These are phyloP conservation scores for Nasonovia ribisnigri DNA, from an alignment of 2,888 invertebrate species.

Conservation along the genomic window DNA sequence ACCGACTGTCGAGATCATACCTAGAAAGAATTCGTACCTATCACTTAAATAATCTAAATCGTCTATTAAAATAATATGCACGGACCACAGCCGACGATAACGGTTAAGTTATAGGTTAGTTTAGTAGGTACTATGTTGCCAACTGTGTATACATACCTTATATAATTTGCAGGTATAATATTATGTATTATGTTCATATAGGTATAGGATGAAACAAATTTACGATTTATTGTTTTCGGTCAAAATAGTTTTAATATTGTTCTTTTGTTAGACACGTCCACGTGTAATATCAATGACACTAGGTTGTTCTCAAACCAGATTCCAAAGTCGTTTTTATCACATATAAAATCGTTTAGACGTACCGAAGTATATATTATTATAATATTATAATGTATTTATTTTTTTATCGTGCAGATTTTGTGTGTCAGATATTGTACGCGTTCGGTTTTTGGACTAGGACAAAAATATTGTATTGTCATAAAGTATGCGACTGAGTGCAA, in stretches of 20 bases:
- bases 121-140: not conserved
- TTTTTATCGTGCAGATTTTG: not conserved
- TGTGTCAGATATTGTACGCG: not conserved
- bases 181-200: no score
- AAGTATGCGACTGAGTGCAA: not conserved
- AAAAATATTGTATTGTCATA: constrained; percentile 21
- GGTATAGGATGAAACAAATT: not conserved
- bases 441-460: not conserved
- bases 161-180: not conserved
- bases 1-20: not conserved
- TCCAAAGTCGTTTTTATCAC: not conserved
- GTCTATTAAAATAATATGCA: not conserved
- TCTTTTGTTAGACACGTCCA: constrained; percentile 8
- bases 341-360: not conserved
- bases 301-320: constrained; percentile 4
- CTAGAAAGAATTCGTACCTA: not conserved
- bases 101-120: not conserved
- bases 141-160: not conserved
- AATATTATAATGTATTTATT: not conserved
- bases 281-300: not conserved
- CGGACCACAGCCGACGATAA: not conserved
- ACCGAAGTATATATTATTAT: not conserved
- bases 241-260: constrained; percentile 31
- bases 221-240: constrained; percentile 38
- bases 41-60: constrained; percentile 19